Evolutionary conservation across 2,113 vertebrate species (phyloP).

Genomic region (Charina bottae): DNA sequence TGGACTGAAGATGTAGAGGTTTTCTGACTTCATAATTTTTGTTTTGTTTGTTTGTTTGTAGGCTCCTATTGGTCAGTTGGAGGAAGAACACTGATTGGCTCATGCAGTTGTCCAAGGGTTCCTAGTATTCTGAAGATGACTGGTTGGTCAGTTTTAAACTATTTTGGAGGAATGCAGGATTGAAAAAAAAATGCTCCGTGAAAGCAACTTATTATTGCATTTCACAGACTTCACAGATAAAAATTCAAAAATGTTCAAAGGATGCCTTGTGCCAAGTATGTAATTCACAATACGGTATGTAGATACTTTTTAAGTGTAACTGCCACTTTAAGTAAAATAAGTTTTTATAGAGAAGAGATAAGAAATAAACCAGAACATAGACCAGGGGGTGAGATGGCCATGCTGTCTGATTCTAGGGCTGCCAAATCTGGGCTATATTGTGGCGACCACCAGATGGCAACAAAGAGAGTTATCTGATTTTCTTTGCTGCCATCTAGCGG

Average conservation of each 20-base stretch:
- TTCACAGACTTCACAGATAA: constrained; percentile 9
- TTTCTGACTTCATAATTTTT: background rate
- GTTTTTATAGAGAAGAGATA: background rate
- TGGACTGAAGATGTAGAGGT: background rate
- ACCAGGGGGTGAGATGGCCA: background rate
- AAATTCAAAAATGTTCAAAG: constrained; percentile 38
- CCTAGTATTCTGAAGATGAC: background rate
- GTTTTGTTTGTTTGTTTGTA: background rate
- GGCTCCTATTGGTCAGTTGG: background rate
- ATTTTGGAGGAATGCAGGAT: background rate
- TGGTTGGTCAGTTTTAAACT: background rate
- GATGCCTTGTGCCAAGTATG: background rate
- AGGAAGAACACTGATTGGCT: background rate
- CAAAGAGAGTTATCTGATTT: background rate
- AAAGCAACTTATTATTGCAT: constrained; percentile 22
- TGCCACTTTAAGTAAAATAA: background rate
- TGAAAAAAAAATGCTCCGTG: background rate
- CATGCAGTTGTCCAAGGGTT: background rate
- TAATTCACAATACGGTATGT: background rate
- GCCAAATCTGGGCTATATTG: background rate
- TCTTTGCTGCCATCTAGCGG: background rate
- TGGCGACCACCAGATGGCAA: background rate
- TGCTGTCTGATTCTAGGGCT: too few species aligned
- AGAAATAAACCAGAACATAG: background rate
- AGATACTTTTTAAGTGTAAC: background rate